Evolutionary conservation across 2,888 invertebrate species (phyloP), one percentile per base, ranked within the genome.

Genomic region (Cerastis leucographa): DNA sequence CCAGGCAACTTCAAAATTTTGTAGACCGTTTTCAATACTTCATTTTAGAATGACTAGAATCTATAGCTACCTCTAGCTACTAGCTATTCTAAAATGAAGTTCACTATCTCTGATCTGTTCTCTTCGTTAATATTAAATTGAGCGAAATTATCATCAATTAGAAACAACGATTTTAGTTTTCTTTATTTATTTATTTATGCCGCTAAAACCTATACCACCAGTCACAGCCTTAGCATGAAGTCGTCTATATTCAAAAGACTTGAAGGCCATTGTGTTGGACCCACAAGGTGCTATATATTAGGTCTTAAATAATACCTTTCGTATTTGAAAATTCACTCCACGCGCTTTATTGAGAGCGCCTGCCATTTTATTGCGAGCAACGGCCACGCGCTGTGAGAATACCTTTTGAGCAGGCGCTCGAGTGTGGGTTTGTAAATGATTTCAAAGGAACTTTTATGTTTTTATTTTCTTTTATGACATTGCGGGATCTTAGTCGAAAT

Each of bases 361-460:
- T 92, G 84, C 84, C 86, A 78, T 83, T 88, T 89, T 84, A 85
- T 87, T 88, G 75, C 76, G 88, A 88, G 92, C 91, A 91, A 89
- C 81, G 80, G 19, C 59, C 65, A 72, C 74, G 73, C 76, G 71
- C n/a, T 71, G 71, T 62, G 71, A 65, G 84, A 78, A 87, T 83
- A 83, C 74, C 88, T 89, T 87, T 90, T 89, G 87, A 88, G 84
- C 80, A 88, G 88, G 89, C 89, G 85, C 74, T 85, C 65, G 73
- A 84, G 80, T 76, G 81, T 62, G 87, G 85, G 80, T 80, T 83
- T 75, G 76, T 83, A 75, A 82, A 79, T 78, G 67, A 85, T 76
- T 79, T 84, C 71, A 74, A 85, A 85, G 78, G 78, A 76, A 70
- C 70, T 77, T 81, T 74, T 78, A 74, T 68, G 69, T 65, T 71